Evolutionary conservation across 2,113 vertebrate genomes (phyloP), one percentile per base, ranked within the genome.

Genomic region (Chelonoidis abingdonii): DNA sequence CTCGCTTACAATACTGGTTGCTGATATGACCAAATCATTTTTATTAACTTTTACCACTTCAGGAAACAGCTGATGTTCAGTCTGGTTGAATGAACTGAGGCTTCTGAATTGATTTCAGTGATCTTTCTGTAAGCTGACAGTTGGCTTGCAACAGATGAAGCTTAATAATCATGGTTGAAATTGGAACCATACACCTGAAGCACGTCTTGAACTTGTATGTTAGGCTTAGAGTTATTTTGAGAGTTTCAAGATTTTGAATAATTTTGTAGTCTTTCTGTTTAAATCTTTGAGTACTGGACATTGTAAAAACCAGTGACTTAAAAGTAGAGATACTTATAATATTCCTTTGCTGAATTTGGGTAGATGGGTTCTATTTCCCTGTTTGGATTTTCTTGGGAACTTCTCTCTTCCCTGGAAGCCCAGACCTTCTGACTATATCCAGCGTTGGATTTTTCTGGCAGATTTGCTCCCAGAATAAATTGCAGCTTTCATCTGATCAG

Each of bases 201-300:
- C 27, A 29, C 9, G 4, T 59, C 56, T 59, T 29, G 56, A 25
- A 59, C 25, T 59, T 29, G 56, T 1, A 0, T 1, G 1, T 31
- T 59, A 59, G 29, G 57, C 57, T 59, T 59, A 59, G 11, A 11
- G 11, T 59, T 27, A 25, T 59, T 59, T 29, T 59, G 12, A 12
- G 10, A 59, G 57, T 29, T 59, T 59, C 57, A 69, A 65, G 35
- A 69, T 69, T n/a, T 69, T 69, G 31, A 69, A 69, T 69, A n/a
- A 69, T 69, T n/a, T n/a, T 69, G 16, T n/a, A n/a, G 31, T 35
- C 62, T 65, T 69, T 62, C 57, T n/a, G 35, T 19, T 69, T n/a
- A n/a, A n/a, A 65, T 65, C 31, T 65, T 65, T n/a, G 35, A 69
- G n/a, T 69, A n/a, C 29, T 69, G 65, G 65, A n/a, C 16, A n/a